Evolutionary conservation across 1,140 invertebrate genomes (phyloP).

Genomic region (Bradynema listronoti): DNA sequence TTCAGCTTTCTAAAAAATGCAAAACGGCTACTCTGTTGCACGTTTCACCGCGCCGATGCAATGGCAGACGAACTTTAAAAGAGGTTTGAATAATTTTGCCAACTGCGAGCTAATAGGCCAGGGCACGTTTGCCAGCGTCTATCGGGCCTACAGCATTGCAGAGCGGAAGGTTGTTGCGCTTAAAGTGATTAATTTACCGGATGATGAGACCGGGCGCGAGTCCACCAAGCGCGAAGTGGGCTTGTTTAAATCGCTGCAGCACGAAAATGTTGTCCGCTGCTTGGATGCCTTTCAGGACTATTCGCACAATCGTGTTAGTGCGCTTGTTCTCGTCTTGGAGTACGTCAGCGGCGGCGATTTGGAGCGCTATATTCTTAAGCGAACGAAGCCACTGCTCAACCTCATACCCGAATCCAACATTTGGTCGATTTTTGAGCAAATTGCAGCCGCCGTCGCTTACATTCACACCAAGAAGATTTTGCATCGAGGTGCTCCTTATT

Average conservation of each 20-base stretch:
- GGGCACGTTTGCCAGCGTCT: conserved; percentile 24
- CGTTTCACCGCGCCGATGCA: no score
- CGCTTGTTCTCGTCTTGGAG: conserved; percentile 24
- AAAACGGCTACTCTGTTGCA: no score
- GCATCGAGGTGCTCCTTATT: conserved; percentile 19
- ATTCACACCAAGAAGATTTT: conserved; percentile 27
- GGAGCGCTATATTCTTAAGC: neutral
- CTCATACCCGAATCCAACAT: no score
- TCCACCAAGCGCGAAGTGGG: conserved; percentile 19
- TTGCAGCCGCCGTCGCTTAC: conserved; percentile 23
- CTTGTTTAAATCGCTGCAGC: conserved; percentile 13
- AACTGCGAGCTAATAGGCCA: no score
- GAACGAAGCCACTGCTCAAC: no score
- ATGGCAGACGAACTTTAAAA: no score
- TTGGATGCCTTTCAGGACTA: conserved; percentile 16
- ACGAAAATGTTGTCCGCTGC: conserved; percentile 23
- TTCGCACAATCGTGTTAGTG: neutral
- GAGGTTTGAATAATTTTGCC: no score
- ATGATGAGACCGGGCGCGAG: neutral
- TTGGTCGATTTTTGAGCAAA: conserved; percentile 29
- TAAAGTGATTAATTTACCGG: conserved; percentile 17
- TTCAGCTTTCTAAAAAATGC: no score
- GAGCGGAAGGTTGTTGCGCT: conserved; percentile 1
- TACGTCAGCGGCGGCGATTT: conserved; percentile 26
- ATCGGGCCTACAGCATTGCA: neutral